Evolutionary conservation across 2,113 vertebrate genomes (phyloP).

Genomic region (Ptilonorhynchus violaceus): DNA sequence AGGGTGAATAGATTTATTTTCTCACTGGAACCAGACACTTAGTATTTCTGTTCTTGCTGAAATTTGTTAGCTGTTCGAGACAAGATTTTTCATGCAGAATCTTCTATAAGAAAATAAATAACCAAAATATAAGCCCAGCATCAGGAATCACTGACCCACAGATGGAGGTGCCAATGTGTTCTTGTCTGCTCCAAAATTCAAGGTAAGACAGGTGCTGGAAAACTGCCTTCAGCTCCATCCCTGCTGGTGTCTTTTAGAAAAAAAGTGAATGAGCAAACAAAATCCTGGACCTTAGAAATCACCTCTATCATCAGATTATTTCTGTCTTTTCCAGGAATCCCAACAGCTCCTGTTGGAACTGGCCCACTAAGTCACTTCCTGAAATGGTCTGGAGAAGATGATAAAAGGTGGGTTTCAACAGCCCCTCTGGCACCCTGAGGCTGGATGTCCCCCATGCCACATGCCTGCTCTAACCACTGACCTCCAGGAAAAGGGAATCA

Average conservation of each 20-base stretch:
- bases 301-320: background rate
- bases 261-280: background rate
- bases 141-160: accelerated
- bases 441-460: background rate
- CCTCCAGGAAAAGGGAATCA: background rate
- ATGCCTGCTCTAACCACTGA: background rate
- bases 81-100: background rate
- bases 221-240: background rate
- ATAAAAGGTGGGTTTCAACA: background rate
- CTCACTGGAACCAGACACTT: background rate
- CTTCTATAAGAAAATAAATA: background rate
- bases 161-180: background rate
- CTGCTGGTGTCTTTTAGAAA: background rate
- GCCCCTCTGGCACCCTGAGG: too few species aligned
- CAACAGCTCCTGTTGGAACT: background rate
- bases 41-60: background rate
- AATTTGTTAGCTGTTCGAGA: background rate
- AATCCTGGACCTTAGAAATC: background rate
- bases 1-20: background rate
- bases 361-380: background rate
- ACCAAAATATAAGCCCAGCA: background rate
- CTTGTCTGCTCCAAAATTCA: background rate
- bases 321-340: background rate
- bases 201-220: background rate
- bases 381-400: background rate